Conservation (phyloP, 2,888 invertebrate species). For the Leptopilina myrica region DNA sequence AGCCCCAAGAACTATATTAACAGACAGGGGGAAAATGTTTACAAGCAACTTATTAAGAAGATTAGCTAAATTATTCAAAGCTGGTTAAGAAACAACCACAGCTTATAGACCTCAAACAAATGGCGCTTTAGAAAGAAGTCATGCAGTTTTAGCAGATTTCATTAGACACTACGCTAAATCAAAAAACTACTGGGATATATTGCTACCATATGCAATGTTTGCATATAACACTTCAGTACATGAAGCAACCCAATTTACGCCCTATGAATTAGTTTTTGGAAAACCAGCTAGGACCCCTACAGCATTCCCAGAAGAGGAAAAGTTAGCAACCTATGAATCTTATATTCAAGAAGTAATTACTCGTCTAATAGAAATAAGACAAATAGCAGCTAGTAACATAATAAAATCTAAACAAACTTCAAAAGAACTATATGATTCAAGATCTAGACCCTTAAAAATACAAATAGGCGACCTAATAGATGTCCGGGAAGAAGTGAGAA, state of each 20-base stretch:
- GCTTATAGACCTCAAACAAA: slow-evolving; percentile 50
- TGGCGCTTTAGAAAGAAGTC: slow-evolving; percentile 50
- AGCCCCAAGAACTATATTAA: not conserved
- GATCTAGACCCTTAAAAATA: not conserved
- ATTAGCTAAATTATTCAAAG: slow-evolving; percentile 46
- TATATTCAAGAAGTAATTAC: not conserved
- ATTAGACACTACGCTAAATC: slow-evolving; percentile 46
- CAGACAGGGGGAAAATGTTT: slow-evolving; percentile 55
- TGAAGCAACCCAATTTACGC: slow-evolving; percentile 41
- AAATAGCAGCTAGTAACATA: not conserved
- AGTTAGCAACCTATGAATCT: not conserved
- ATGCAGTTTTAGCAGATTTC: slow-evolving; percentile 49
- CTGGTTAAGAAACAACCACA: slow-evolving; percentile 42
- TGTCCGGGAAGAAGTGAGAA: not conserved
- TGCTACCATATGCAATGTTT: slow-evolving; percentile 45
- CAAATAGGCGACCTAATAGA: not conserved
- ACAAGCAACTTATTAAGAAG: slow-evolving; percentile 44
- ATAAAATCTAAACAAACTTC: not conserved
- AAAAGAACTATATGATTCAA: not conserved
- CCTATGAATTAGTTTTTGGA: slow-evolving; percentile 48
- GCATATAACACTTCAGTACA: slow-evolving; percentile 48
- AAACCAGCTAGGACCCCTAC: not conserved
- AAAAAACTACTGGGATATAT: slow-evolving; percentile 49
- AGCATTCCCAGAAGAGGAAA: not conserved
- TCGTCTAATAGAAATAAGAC: not conserved